Percentiles rank a stretch among this genome's conserved stretches.
phyloP scores from a whole-genome alignment of 2,797 vertebrate genomes.

The Alectoris magna region DNA sequence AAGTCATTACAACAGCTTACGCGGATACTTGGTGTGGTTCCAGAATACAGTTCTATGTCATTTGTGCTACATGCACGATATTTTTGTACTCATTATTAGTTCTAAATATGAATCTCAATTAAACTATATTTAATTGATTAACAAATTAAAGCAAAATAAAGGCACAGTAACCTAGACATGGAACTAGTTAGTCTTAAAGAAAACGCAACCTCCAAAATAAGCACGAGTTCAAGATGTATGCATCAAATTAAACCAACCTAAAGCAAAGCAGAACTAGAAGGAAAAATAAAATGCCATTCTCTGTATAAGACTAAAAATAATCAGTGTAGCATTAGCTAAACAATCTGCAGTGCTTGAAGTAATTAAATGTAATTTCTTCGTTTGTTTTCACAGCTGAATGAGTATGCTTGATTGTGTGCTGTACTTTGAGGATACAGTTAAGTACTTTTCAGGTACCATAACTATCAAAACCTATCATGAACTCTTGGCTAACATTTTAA shows the following conservation, averaged over 20 bases:
- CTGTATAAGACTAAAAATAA: conserved; percentile 3
- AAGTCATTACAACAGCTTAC: background rate
- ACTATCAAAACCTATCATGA: background rate
- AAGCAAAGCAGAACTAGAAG: background rate
- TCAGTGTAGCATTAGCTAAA: background rate
- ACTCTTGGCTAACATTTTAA: background rate
- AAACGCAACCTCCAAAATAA: background rate
- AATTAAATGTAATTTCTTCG: background rate
- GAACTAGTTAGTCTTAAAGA: background rate
- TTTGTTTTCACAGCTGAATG: conserved; percentile 48
- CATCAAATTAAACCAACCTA: background rate
- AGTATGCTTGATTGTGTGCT: background rate
- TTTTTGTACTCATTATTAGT: background rate
- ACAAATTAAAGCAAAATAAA: background rate
- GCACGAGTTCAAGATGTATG: background rate
- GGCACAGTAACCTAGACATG: background rate
- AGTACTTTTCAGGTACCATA: background rate
- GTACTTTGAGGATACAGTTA: background rate
- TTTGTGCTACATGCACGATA: rapidly evolving
- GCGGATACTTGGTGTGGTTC: background rate
- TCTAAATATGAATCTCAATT: background rate
- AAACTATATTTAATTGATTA: background rate
- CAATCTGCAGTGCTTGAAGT: background rate
- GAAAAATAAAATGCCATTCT: conserved; percentile 18
- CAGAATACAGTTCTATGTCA: background rate